A percentile compares a stretch with the other conserved stretches of the same genome.
These are phyloP conservation scores for Callyntrura sp. DNA, from an alignment of 2,888 invertebrate genomes.

Conservation along the genomic window DNA sequence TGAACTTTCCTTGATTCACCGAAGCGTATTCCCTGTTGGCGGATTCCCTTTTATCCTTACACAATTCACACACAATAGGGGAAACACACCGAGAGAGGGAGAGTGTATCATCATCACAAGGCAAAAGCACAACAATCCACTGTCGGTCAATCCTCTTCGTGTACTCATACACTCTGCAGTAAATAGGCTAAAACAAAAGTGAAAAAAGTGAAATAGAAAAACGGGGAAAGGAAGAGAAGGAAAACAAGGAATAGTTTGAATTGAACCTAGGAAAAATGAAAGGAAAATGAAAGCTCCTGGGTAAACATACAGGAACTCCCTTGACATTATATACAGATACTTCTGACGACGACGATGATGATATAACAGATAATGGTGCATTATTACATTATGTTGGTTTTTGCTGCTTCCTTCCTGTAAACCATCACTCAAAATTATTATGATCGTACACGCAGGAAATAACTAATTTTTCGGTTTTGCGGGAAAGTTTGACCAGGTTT, in stretches of 20 bases:
- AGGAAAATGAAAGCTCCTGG: constrained; percentile 48
- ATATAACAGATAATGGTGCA: constrained; percentile 8
- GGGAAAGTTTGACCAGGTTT: no score
- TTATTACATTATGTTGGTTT: constrained; percentile 48
- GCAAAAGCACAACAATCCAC: background rate
- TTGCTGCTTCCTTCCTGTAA: constrained; percentile 57
- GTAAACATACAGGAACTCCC: constrained; percentile 63
- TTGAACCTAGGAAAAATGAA: constrained; percentile 42
- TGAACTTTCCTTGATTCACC: background rate
- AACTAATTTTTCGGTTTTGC: background rate
- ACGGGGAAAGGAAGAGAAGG: constrained; percentile 8
- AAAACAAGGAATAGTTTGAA: constrained; percentile 15
- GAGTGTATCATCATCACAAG: background rate
- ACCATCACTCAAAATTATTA: background rate
- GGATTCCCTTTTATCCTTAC: background rate
- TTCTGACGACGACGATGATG: background rate
- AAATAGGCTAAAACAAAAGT: constrained; percentile 28
- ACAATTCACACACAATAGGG: constrained; percentile 16
- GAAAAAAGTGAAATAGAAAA: constrained; percentile 28
- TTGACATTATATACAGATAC: constrained; percentile 34
- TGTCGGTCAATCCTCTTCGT: background rate
- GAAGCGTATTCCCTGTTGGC: constrained; percentile 53
- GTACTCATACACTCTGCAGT: background rate
- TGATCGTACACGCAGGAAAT: background rate
- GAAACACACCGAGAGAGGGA: background rate